Evolutionary conservation across 2,888 invertebrate genomes (phyloP).

Genomic region (Dusona sp.): DNA sequence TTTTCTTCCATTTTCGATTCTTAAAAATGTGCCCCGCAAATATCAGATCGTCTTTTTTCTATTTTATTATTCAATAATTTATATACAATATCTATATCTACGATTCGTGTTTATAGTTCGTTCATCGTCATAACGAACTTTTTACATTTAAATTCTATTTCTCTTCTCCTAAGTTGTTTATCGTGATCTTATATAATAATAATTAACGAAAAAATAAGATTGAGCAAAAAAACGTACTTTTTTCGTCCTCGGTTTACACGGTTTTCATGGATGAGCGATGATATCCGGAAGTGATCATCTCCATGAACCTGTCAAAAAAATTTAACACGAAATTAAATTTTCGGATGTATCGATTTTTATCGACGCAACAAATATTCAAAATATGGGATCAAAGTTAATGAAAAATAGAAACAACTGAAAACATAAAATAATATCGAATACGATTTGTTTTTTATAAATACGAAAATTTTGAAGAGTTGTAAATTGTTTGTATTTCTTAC

Average conservation of each 20-base stretch:
- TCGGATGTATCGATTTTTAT: not conserved
- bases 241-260: not conserved
- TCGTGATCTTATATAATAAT: not conserved
- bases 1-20: not conserved
- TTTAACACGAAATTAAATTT: not conserved
- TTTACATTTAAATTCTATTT: not conserved
- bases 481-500: not conserved
- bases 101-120: not conserved
- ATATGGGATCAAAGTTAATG: not conserved
- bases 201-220: not conserved
- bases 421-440: not conserved
- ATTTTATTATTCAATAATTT: not conserved
- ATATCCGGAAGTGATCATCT: constrained; percentile 28
- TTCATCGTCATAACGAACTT: not conserved
- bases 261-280: constrained; percentile 21
- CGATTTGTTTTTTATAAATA: not conserved
- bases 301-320: constrained; percentile 43
- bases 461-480: not conserved
- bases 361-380: not conserved
- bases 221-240: constrained; percentile 1
- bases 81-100: not conserved
- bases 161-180: not conserved
- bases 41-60: not conserved
- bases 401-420: not conserved
- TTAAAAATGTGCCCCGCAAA: not conserved